Base-by-base conservation (phyloP, 2,797 vertebrate species). In the Heterohyrax brucei region DNA sequence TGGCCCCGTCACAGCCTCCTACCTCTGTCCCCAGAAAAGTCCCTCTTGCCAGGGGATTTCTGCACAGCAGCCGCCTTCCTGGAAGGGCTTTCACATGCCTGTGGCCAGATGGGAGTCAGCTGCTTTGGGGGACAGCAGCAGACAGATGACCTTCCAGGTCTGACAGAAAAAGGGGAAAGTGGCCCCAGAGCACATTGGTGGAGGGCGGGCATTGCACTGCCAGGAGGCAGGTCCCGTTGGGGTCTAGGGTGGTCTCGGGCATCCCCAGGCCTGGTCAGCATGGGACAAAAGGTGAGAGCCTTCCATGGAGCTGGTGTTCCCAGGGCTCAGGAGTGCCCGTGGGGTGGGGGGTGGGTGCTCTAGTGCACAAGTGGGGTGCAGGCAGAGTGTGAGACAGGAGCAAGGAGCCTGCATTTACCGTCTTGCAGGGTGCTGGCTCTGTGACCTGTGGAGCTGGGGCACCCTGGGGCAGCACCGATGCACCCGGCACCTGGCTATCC, bases 241-340 rank as follows among this genome's bases (percentile, higher is more conserved):
- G 66, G 75, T 56, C 53, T 14, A 33, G n/a, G 46, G n/a, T 2
- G 46, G 12, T 24, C 24, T 76, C 33, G 33, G 53, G 24, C 5
- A 1, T 62, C 33, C 59, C 53, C 53, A 33, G 48, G 39, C n/a
- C 68, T 33, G 5, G 33, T 4, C 5, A 50, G 10, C 30, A 8
- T 16, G 72, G 70, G 4, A 14, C 0, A 1, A 2, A 39, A 33
- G n/a, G 33, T 5, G 61, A 77, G n/a, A 16, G 22, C 9, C 7
- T 48, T 12, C 0, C 2, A 73, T 8, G 19, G 2, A 19, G 46
- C 0, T 1, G 44, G 13, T 30, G 22, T 46, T 62, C 9, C 39
- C 5, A 33, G 44, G 12, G 1, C 56, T 62, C 18, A 33, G 53
- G n/a, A 28, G 12, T 33, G 7, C 50, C 59, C 19, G 18, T n/a